These are phyloP conservation scores for Minunthozetes semirufus DNA, from an alignment of 2,888 invertebrate species.

Conservation along the genomic window DNA sequence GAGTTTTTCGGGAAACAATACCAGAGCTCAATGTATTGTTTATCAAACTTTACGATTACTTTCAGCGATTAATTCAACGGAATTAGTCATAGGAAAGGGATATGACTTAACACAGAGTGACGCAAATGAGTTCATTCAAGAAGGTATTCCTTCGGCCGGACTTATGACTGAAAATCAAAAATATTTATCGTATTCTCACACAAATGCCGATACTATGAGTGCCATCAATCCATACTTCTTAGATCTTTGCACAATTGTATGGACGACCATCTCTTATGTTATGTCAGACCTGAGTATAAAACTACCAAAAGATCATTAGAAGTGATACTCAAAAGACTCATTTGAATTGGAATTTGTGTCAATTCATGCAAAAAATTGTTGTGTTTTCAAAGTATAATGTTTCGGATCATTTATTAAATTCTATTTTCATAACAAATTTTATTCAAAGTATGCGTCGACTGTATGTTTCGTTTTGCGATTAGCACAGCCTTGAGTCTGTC, in stretches of 20 bases:
- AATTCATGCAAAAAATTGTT: too few relatives aligned
- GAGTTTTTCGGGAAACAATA: slow-evolving; percentile 57
- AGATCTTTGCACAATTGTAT: slow-evolving; percentile 67
- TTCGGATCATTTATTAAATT: too few relatives aligned
- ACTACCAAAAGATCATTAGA: slow-evolving; percentile 20
- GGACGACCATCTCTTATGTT: slow-evolving; percentile 67
- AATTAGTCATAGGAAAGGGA: slow-evolving; percentile 42
- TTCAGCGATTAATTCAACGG: slow-evolving; percentile 60
- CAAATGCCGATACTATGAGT: slow-evolving; percentile 69
- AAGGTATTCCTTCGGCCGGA: slow-evolving; percentile 64
- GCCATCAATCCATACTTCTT: slow-evolving; percentile 63
- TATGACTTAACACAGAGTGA: slow-evolving; percentile 43
- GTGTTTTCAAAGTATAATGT: too few relatives aligned
- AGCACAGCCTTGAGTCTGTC: neutral
- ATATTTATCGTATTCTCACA: slow-evolving; percentile 72
- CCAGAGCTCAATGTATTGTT: slow-evolving; percentile 51
- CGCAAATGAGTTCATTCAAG: slow-evolving; percentile 47
- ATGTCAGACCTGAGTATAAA: slow-evolving; percentile 60
- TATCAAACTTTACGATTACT: slow-evolving; percentile 62
- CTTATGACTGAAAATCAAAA: slow-evolving; percentile 61
- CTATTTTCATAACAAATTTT: too few relatives aligned
- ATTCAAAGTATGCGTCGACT: neutral
- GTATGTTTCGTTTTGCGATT: neutral
- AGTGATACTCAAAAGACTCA: too few relatives aligned
- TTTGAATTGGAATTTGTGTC: too few relatives aligned